Conservation (phyloP, 2,797 vertebrate species). For the Helarctos malayanus region DNA sequence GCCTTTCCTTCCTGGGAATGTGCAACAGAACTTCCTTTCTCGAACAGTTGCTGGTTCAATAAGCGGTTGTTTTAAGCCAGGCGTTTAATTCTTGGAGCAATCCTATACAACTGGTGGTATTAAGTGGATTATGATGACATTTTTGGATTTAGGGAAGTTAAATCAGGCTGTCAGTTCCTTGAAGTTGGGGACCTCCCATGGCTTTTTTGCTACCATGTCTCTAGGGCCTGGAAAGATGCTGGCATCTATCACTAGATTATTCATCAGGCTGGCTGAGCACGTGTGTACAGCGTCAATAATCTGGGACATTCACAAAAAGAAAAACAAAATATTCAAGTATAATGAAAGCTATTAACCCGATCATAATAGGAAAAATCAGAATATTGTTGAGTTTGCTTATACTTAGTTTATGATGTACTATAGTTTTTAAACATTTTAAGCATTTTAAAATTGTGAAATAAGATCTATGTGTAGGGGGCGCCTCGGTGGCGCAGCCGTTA, state of each 20-base stretch:
- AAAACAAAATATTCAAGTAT: not conserved
- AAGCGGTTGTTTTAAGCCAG: not conserved
- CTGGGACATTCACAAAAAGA: not conserved
- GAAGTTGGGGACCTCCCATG: not conserved
- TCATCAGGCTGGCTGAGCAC: not conserved
- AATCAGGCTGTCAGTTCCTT: not conserved
- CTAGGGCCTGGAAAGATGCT: not conserved
- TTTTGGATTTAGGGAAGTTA: conserved; percentile 14
- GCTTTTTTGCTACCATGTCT: not conserved
- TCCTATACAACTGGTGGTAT: not conserved
- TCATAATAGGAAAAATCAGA: not conserved
- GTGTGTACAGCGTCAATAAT: not conserved
- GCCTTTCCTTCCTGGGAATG: not conserved
- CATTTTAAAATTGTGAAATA: not conserved
- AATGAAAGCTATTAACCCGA: not conserved
- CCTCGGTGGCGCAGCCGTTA: no score
- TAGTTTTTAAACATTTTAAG: conserved; percentile 9
- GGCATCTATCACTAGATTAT: not conserved
- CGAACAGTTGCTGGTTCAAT: not conserved
- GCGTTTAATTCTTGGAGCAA: not conserved
- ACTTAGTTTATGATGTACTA: not conserved
- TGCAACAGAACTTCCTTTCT: not conserved
- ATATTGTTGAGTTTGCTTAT: not conserved
- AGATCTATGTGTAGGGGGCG: no score
- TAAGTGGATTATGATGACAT: not conserved